Evolutionary conservation across 2,797 vertebrate species (phyloP), one percentile per base, ranked within the genome.

Genomic region (Carduelis carduelis): DNA sequence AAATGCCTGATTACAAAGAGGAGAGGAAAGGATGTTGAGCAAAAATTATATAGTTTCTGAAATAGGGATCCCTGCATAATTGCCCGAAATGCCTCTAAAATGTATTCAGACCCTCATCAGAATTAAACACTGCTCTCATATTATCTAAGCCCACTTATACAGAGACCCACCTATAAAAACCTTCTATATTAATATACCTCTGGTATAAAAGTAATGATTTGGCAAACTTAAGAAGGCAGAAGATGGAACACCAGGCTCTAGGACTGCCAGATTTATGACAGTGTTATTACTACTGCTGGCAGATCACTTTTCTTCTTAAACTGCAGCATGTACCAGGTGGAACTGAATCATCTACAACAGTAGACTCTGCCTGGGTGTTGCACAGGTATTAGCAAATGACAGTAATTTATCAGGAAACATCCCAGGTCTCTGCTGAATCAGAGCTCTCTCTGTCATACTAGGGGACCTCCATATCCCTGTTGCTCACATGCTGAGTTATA

Each of bases 251-350:
- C 14, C 60, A 57, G 43, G 26, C 11, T 71, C 77, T n/a, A 65
- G 16, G 50, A 75, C 65, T 81, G 46, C n/a, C 83, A 93, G 84
- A 91, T 91, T 94, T 90, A 91, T 95, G 95, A 86, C 85, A 87
- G 32, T 57, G 64, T 81, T 94, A 83, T 90, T 88, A 61, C 65
- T 86, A 65, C 65, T 57, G 53, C 47, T 95, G 93, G 69, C 76
- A 94, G 89, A 81, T 47, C 56, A 80, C 89, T 74, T 89, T 94
- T 90, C 86, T 90, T 94, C 72, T 77, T 77, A 89, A 95, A 75
- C 76, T 60, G 64, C 60, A 89, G 30, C 43, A 47, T 18, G 32
- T 75, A 69, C 61, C 65, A 88, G 86, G 49, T 35, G 57, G 18
- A 95, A 69, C 46, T 81, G 84, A 94, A 94, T 43, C 82, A 83